phyloP scores from a whole-genome alignment of 1,140 invertebrate species.

The Arctopsyche grandis region DNA sequence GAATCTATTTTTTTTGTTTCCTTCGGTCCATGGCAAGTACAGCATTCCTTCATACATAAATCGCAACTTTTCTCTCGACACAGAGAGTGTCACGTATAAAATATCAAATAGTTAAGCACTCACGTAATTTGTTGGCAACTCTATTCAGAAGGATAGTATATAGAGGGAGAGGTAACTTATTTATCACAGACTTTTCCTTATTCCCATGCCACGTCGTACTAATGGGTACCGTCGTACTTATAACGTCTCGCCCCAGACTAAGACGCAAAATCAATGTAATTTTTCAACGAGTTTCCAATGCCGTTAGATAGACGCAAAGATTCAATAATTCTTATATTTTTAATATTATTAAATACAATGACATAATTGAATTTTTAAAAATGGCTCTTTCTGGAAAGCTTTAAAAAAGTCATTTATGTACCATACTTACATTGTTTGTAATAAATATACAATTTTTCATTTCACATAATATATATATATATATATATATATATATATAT shows the following conservation, averaged over 20 bases:
- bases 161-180: neutral
- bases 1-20: too few relatives aligned
- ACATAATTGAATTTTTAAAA: too few relatives aligned
- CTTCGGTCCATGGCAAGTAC: too few relatives aligned
- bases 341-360: too few relatives aligned
- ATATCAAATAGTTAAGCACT: conserved; percentile 29
- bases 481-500: too few relatives aligned
- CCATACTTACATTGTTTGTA: too few relatives aligned
- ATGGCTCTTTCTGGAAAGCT: too few relatives aligned
- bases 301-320: neutral
- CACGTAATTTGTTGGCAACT: conserved; percentile 29
- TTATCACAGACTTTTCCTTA: conserved; percentile 3
- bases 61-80: neutral
- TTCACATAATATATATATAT: too few relatives aligned
- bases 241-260: neutral
- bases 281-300: neutral
- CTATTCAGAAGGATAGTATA: conserved; percentile 1
- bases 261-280: neutral
- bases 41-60: too few relatives aligned
- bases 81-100: conserved; percentile 27
- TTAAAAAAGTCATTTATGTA: too few relatives aligned
- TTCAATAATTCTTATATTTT: neutral
- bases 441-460: too few relatives aligned
- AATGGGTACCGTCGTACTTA: neutral
- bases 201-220: neutral